Base-by-base conservation (phyloP, 2,888 invertebrate genomes). In the Macropis europaea region DNA sequence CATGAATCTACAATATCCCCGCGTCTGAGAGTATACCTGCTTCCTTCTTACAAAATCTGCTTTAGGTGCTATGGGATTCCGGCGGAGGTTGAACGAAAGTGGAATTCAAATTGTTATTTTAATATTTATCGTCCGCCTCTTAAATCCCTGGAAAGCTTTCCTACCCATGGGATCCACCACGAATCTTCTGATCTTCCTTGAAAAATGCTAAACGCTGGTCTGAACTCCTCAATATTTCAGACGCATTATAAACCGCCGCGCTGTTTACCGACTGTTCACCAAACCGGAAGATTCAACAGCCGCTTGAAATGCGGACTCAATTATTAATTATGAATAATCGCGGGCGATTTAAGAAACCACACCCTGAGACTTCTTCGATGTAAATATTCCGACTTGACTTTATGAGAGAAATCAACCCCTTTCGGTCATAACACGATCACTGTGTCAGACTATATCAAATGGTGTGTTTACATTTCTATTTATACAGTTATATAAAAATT, bases 61-160 rank as follows among this genome's bases (percentile, higher is more conserved):
- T 5, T n/a, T 22, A 9, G 53, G 19, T 61, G 69, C 60, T 47
- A 36, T 43, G 64, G 61, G 72, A 70, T 63, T 67, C 69, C 45
- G 43, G 57, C 72, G 53, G 57, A 17, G 75, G 75, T 76, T 73
- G 73, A 76, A 79, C 82, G 75, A 80, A 83, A 82, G 79, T 77
- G 78, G 83, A 84, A 86, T 84, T 86, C 82, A 85, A 86, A 84
- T 86, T 84, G 84, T 84, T 82, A 79, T 79, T 86, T 83, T 84
- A 86, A 86, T 85, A 86, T 86, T 86, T 86, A 86, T 85, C 84
- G 76, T 76, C 74, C 61, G 56, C 47, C 75, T 71, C 81, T 68
- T 75, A 74, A 81, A 82, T 81, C 79, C 76, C 73, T 62, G 61
- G 75, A 40, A 76, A 76, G 62, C 73, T 53, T 50, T 47, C 42